phyloP scores from a whole-genome alignment of 2,113 vertebrate genomes.

The Riparia riparia region DNA sequence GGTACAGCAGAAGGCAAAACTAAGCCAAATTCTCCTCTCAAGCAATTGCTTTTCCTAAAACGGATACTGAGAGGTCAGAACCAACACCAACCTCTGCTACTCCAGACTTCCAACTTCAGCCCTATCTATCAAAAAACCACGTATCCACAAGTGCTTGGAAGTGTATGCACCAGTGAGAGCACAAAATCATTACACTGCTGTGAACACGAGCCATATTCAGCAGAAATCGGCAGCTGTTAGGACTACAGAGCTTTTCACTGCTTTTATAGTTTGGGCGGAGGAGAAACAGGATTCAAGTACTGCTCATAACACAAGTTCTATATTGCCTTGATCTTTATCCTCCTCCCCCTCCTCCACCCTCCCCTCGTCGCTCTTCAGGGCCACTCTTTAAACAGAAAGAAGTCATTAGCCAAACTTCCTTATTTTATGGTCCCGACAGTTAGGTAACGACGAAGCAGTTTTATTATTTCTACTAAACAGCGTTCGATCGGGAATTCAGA shows the following conservation, averaged over 20 bases:
- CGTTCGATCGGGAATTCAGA: conserved; percentile 31
- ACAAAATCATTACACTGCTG: conserved; percentile 28
- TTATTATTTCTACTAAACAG: conserved; percentile 46
- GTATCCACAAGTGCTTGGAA: neutral
- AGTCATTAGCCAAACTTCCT: conserved; percentile 66
- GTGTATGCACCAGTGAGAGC: neutral
- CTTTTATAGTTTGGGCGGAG: conserved; percentile 59
- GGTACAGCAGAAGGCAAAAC: neutral
- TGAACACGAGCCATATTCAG: conserved; percentile 40
- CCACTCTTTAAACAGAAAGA: conserved; percentile 62
- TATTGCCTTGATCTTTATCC: conserved; percentile 65
- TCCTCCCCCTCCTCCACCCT: neutral
- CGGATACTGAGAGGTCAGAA: neutral
- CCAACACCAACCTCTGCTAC: neutral
- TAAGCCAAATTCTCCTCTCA: neutral
- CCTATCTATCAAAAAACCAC: neutral
- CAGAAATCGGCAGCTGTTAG: conserved; percentile 51
- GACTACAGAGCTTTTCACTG: conserved; percentile 51
- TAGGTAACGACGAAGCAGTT: conserved; percentile 35
- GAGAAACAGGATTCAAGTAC: conserved; percentile 56
- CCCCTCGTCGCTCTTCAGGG: conserved; percentile 4
- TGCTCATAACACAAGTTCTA: conserved; percentile 56
- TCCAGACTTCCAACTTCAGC: neutral
- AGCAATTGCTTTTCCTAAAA: neutral
- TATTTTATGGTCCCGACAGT: conserved; percentile 54